Base-by-base conservation (phyloP, 1,140 invertebrate genomes). In the Polyergus mexicanus region DNA sequence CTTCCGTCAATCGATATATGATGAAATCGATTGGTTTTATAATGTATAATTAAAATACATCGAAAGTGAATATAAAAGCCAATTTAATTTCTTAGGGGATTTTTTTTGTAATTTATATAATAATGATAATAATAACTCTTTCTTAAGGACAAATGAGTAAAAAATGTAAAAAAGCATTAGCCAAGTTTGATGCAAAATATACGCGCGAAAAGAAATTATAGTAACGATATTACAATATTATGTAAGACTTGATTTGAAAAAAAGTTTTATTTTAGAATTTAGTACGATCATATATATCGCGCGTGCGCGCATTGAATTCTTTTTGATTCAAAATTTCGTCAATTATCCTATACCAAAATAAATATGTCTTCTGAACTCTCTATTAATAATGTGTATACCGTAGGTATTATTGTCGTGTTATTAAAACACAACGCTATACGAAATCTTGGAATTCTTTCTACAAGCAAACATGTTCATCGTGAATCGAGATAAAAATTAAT, bases 401-500 rank as follows among this genome's bases (percentile, higher is more conserved):
- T 19, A 16, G 19, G 5, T 16, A 63, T 51, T 66, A 66, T 3
- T 44, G 2, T 32, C 13, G n/a, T 7, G 7, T 7, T 65, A 47
- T 66, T 22, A 44, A 32, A 32, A 65, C 25, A 5, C 22, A 41
- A 32, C 22, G n/a, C 32, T 19, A 51, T 25, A n/a, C 38, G 16
- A 62, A 66, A 10, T 66, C 0, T 3, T 2, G 11, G 25, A n/a
- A n/a, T 44, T 58, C 4, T 62, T 38, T 32, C 11, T 35, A 68
- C 35, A 25, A 78, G 22, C 25, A 80, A 54, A 80, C 28, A 54
- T 38, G 35, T n/a, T 16, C 19, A 78, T 66, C 62, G 41, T 35
- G 28, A 66, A 38, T 66, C 44, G 62, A 68, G 76, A 80, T 80
- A 80, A 68, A 35, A 80, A 69, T 80, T 56, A 68, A 68, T 65